phyloP scores from a whole-genome alignment of 2,797 vertebrate species.

The Anolis apletophallus region DNA sequence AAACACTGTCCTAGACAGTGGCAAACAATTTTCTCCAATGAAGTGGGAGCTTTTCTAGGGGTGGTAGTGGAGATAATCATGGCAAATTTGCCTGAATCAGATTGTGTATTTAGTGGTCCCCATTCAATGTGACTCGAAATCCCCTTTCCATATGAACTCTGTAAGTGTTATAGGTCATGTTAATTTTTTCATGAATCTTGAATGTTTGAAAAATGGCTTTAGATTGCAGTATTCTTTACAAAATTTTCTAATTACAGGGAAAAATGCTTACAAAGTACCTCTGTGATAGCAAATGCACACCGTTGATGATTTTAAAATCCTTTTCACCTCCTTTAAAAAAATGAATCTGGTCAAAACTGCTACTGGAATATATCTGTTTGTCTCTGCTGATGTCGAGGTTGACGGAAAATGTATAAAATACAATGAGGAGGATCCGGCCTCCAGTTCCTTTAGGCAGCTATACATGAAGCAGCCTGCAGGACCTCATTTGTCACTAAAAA shows the following conservation, averaged over 20 bases:
- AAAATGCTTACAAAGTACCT: not conserved
- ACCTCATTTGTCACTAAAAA: constrained; percentile 69
- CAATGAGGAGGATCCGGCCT: constrained; percentile 53
- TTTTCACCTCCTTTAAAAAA: not conserved
- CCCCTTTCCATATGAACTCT: not conserved
- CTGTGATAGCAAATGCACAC: not conserved
- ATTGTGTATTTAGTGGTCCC: too few species aligned
- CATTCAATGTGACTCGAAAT: too few species aligned
- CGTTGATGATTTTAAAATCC: not conserved
- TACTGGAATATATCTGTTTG: not conserved
- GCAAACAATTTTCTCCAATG: too few species aligned
- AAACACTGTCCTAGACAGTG: too few species aligned
- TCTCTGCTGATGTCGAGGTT: not conserved
- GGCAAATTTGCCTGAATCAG: too few species aligned
- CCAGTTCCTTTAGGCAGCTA: constrained; percentile 55
- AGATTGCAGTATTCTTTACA: constrained; percentile 13
- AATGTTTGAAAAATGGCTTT: not conserved
- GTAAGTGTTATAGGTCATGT: too few species aligned
- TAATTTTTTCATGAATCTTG: not conserved
- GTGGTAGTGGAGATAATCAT: too few species aligned
- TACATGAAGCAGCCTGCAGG: constrained; percentile 57
- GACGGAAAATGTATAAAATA: constrained; percentile 19
- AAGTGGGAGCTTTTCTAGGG: too few species aligned
- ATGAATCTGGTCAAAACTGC: not conserved
- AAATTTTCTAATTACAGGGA: constrained; percentile 29